Evolutionary conservation across 2,888 invertebrate species (phyloP).

Genomic region (Fissipunctia ypsillon): DNA sequence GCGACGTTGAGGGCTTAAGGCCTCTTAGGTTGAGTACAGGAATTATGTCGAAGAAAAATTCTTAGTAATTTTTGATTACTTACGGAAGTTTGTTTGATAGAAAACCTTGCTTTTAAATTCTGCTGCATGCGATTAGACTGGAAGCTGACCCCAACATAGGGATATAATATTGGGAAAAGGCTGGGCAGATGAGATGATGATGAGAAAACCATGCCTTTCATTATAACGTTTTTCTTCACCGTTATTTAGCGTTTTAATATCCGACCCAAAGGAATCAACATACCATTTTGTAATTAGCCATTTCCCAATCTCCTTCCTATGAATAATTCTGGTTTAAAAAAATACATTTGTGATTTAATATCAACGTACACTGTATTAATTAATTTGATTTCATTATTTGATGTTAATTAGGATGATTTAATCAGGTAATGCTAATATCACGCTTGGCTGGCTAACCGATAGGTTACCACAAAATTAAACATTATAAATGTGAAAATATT

Average conservation of each 20-base stretch:
- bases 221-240: not conserved
- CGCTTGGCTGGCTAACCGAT: conserved; percentile 4
- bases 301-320: not conserved
- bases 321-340: not conserved
- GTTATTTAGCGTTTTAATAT: not conserved
- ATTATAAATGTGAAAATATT: not conserved
- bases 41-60: conserved; percentile 7
- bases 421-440: not conserved
- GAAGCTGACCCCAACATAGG: too few species aligned
- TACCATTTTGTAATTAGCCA: not conserved
- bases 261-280: not conserved
- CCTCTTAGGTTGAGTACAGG: conserved; percentile 5
- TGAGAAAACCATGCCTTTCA: not conserved
- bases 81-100: not conserved
- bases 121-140: too few species aligned
- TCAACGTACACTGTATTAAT: not conserved
- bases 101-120: not conserved
- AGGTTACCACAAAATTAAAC: not conserved
- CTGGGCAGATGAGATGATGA: too few species aligned
- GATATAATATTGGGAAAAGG: too few species aligned
- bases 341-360: not conserved
- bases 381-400: not conserved
- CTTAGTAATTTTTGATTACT: not conserved
- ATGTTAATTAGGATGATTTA: not conserved
- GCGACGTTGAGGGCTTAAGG: not conserved